Percentiles rank a stretch among this genome's conserved stretches.
These are phyloP conservation scores for Phasianus colchicus DNA, from an alignment of 2,113 vertebrate genomes.

Conservation along the genomic window DNA sequence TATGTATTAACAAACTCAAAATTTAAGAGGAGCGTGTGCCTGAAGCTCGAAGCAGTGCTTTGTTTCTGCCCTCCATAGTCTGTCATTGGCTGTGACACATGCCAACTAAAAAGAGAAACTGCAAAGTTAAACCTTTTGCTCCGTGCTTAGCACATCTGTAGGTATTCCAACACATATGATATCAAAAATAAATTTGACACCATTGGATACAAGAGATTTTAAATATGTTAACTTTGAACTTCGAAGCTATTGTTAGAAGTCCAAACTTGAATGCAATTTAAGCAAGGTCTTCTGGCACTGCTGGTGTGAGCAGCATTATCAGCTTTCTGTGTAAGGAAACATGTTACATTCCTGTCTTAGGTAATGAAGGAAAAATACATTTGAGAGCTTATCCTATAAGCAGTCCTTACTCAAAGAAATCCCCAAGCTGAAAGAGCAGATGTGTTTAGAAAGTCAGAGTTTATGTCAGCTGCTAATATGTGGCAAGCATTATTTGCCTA, in stretches of 20 bases:
- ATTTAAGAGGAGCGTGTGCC: background rate
- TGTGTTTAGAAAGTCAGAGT: conserved; percentile 4
- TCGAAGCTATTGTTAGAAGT: conserved; percentile 60
- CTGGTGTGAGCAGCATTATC: conserved; percentile 48
- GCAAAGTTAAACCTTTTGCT: conserved; percentile 21
- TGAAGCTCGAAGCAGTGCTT: background rate
- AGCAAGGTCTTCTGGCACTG: conserved; percentile 47
- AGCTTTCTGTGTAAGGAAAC: conserved; percentile 61
- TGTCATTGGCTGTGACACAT: background rate
- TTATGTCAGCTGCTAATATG: background rate
- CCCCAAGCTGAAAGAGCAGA: conserved; percentile 31
- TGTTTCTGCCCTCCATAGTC: background rate
- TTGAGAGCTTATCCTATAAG: conserved; percentile 14
- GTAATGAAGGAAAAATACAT: conserved; percentile 57
- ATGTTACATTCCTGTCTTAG: conserved; percentile 44
- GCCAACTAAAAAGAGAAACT: conserved; percentile 31
- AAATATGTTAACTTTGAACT: conserved; percentile 70
- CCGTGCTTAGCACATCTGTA: background rate
- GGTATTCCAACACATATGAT: conserved; percentile 24
- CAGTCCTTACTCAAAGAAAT: background rate
- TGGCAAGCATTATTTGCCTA: background rate
- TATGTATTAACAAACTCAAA: background rate
- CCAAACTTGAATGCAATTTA: conserved; percentile 62
- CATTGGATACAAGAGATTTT: conserved; percentile 28
- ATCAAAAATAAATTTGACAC: conserved; percentile 47